These are phyloP conservation scores for Vireo griseus DNA, from an alignment of 2,797 vertebrate species.

Conservation along the genomic window DNA sequence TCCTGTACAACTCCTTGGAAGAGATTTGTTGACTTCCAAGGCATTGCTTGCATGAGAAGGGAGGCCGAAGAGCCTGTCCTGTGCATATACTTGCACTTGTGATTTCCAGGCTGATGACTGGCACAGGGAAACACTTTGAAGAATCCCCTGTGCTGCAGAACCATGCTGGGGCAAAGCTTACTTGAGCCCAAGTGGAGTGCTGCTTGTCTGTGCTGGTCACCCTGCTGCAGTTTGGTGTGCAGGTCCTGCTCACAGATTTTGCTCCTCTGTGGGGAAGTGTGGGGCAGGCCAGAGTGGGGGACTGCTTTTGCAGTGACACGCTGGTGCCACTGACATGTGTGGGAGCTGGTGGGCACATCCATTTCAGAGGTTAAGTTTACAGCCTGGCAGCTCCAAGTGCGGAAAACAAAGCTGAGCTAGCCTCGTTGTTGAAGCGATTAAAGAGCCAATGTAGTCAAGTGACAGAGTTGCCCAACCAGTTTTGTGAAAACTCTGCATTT, in stretches of 20 bases:
- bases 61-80: not conserved
- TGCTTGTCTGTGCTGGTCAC: not conserved
- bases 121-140: not conserved
- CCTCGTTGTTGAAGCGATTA: not conserved
- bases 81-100: accelerated
- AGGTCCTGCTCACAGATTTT: not conserved
- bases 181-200: too few species aligned
- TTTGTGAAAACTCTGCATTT: not conserved
- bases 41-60: not conserved
- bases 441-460: not conserved
- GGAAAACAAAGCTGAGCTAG: conserved; percentile 16
- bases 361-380: not conserved
- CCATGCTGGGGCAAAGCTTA: accelerated
- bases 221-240: not conserved
- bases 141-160: not conserved
- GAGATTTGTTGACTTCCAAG: not conserved
- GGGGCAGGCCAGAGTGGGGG: not conserved
- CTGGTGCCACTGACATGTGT: accelerated
- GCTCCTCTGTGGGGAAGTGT: not conserved
- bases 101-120: not conserved
- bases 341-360: not conserved
- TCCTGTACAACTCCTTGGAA: not conserved
- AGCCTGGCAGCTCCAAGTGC: not conserved
- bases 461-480: conserved; percentile 52
- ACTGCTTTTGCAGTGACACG: not conserved